A percentile compares a stretch with the other conserved stretches of the same genome.
These are phyloP conservation scores for Stegodyphus mimosarum DNA, from an alignment of 1,140 invertebrate genomes.

Conservation along the genomic window DNA sequence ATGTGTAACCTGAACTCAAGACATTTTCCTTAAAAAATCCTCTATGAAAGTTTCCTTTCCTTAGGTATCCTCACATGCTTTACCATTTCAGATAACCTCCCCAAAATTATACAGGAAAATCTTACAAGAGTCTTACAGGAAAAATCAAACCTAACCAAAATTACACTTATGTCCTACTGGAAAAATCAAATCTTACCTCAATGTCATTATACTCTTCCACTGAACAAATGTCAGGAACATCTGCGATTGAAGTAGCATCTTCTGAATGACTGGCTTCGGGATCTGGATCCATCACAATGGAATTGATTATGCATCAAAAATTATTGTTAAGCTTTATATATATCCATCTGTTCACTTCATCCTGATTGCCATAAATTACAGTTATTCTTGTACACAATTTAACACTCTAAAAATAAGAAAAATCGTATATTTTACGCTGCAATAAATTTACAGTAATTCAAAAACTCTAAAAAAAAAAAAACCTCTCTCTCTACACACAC, in stretches of 20 bases:
- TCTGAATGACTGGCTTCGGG: slow-evolving; percentile 49
- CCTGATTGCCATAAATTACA: not conserved
- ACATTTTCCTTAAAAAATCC: too few relatives aligned
- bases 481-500: too few relatives aligned
- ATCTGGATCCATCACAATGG: slow-evolving; percentile 47
- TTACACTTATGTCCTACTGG: not conserved
- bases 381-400: too few relatives aligned
- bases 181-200: slow-evolving; percentile 18
- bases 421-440: not conserved
- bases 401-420: not conserved
- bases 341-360: not conserved
- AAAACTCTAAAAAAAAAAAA: too few relatives aligned
- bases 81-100: too few relatives aligned
- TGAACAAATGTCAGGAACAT: slow-evolving; percentile 56
- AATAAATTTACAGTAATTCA: too few relatives aligned
- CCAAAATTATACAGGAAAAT: too few relatives aligned
- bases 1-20: too few relatives aligned
- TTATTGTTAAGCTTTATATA: slow-evolving; percentile 4
- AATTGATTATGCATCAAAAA: not conserved
- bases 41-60: too few relatives aligned
- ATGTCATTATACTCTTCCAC: slow-evolving; percentile 50
- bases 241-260: slow-evolving; percentile 37
- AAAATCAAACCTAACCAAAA: not conserved
- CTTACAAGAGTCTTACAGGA: not conserved
- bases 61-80: too few relatives aligned